phyloP scores from a whole-genome alignment of 2,888 invertebrate genomes.

The Drosophila monieri region DNA sequence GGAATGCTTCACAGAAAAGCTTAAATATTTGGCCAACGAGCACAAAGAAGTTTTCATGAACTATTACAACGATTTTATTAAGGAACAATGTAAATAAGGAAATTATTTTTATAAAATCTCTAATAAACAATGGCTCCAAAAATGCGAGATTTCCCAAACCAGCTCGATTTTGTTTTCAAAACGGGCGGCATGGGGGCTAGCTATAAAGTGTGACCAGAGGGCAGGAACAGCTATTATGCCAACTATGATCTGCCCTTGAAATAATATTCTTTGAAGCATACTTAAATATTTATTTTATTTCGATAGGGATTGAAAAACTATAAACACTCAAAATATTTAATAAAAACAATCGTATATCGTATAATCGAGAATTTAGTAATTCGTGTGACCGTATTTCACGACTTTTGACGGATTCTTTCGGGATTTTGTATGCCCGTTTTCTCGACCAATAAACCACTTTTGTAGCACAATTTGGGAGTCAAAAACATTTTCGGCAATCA shows the following conservation, averaged over 20 bases:
- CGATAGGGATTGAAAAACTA: no score
- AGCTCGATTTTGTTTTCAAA: conserved; percentile 49
- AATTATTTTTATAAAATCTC: conserved; percentile 51
- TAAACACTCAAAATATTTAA: no score
- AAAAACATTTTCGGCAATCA: conserved; percentile 31
- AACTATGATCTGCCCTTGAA: no score
- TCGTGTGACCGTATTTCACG: no score
- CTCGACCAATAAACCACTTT: no score
- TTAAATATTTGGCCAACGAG: conserved; percentile 58
- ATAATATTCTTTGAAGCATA: no score
- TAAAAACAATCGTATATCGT: no score
- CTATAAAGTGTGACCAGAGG: conserved; percentile 15
- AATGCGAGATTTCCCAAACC: neutral
- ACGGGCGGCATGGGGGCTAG: conserved; percentile 25
- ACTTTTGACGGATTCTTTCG: no score
- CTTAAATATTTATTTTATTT: no score
- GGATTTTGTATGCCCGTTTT: no score
- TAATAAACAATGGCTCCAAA: conserved; percentile 37
- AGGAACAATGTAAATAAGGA: conserved; percentile 50
- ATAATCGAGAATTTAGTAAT: no score
- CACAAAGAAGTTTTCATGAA: conserved; percentile 60
- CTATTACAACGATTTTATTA: conserved; percentile 79
- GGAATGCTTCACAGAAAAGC: conserved; percentile 38
- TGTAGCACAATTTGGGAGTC: conserved; percentile 14
- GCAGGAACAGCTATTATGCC: neutral